Conservation (phyloP, 1,140 invertebrate species). For the Philotrypesis tridentata region DNA sequence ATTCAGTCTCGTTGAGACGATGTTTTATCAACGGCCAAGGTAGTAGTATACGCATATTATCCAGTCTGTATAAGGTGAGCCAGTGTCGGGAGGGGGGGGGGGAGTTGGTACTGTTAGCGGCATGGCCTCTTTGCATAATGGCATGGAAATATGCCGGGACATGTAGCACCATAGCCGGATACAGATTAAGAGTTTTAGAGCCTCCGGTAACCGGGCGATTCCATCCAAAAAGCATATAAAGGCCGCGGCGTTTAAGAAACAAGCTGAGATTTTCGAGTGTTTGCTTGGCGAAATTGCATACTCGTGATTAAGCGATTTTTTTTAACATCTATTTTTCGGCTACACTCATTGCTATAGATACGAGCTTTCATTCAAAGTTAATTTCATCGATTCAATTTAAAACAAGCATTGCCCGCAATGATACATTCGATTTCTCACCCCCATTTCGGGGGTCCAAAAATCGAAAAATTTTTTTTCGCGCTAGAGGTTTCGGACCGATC, state of each 20-base stretch:
- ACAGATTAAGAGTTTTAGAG: slow-evolving; percentile 68
- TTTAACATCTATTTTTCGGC: too few relatives aligned
- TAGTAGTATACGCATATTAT: slow-evolving; percentile 38
- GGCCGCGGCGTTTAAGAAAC: slow-evolving; percentile 33
- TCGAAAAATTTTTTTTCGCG: too few relatives aligned
- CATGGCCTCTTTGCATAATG: slow-evolving; percentile 67
- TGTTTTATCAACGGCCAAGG: slow-evolving; percentile 34
- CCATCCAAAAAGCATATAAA: slow-evolving; percentile 35
- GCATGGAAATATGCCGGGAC: slow-evolving; percentile 69
- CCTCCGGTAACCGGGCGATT: slow-evolving; percentile 62
- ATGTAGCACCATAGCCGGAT: slow-evolving; percentile 67
- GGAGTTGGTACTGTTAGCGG: slow-evolving; percentile 54
- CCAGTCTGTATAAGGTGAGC: slow-evolving; percentile 23
- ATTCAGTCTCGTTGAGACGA: slow-evolving; percentile 9
- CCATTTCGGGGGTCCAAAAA: too few relatives aligned
- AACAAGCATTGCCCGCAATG: too few relatives aligned
- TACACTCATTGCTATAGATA: too few relatives aligned
- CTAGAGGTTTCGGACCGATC: too few relatives aligned
- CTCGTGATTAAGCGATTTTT: not conserved
- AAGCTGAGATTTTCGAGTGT: slow-evolving; percentile 31
- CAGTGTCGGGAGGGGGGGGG: not conserved
- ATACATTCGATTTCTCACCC: too few relatives aligned
- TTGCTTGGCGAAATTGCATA: not conserved
- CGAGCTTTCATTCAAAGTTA: too few relatives aligned
- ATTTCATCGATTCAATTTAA: too few relatives aligned